These are phyloP conservation scores for Notamacropus eugenii DNA, from an alignment of 2,797 vertebrate genomes.

Conservation along the genomic window DNA sequence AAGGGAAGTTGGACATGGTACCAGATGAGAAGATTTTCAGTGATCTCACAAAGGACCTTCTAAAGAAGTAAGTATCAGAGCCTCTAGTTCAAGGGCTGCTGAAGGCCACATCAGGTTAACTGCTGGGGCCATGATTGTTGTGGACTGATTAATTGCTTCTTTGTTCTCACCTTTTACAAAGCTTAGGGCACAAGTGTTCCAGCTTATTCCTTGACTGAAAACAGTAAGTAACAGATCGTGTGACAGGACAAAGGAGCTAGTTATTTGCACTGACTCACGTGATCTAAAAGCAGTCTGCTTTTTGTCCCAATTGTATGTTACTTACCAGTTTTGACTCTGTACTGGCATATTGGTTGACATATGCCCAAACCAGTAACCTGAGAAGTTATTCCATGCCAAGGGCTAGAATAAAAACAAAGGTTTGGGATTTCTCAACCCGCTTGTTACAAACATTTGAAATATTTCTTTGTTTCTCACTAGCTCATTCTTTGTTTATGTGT, in stretches of 20 bases:
- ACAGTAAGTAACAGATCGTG: neutral
- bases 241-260: neutral
- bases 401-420: constrained; percentile 20
- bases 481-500: neutral
- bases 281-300: neutral
- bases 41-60: constrained; percentile 87
- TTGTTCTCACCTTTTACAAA: neutral
- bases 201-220: neutral
- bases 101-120: neutral
- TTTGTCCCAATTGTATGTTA: neutral
- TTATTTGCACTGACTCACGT: fast-evolving
- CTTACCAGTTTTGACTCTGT: neutral
- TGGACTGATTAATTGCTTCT: neutral
- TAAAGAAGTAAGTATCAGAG: constrained; percentile 86
- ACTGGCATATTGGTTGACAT: neutral
- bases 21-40: constrained; percentile 85
- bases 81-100: neutral
- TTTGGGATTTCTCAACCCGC: constrained; percentile 47
- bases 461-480: constrained; percentile 15
- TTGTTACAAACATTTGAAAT: constrained; percentile 25
- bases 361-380: constrained; percentile 3
- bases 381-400: neutral
- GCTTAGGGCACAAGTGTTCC: too few relatives aligned
- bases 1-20: fast-evolving
- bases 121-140: neutral